These are phyloP conservation scores for Muntiacus muntjak DNA, from an alignment of 2,113 vertebrate genomes.

Conservation along the genomic window DNA sequence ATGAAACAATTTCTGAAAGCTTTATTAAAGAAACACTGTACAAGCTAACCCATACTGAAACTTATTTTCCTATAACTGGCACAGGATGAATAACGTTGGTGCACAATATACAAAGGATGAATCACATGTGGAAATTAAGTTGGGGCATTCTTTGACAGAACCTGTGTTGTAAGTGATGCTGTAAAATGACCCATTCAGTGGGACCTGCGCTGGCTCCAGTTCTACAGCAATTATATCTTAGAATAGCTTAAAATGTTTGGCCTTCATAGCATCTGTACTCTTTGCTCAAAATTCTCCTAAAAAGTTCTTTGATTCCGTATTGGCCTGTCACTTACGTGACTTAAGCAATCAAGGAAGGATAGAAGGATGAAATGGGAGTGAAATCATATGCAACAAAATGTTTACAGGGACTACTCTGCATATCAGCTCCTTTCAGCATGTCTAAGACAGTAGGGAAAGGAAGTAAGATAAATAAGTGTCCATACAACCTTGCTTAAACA, in stretches of 20 bases:
- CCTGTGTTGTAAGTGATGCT: not conserved
- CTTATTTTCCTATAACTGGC: not conserved
- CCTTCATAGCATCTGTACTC: not conserved
- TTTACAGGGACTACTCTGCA: accelerated
- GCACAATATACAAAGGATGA: not conserved
- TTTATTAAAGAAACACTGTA: constrained; percentile 5
- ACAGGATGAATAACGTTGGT: not conserved
- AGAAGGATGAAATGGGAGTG: not conserved
- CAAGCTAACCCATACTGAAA: not conserved
- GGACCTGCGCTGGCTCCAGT: accelerated
- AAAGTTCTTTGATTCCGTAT: not conserved
- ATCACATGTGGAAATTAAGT: not conserved
- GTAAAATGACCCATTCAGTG: not conserved
- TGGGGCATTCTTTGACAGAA: not conserved
- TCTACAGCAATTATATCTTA: not conserved
- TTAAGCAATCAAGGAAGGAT: not conserved
- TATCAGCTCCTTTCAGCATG: not conserved
- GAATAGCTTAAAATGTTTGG: not conserved
- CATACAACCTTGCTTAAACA: not conserved
- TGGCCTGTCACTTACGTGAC: not conserved
- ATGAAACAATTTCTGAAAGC: constrained; percentile 33
- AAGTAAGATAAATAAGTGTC: not conserved
- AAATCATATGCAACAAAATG: not conserved
- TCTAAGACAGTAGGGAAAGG: not conserved
- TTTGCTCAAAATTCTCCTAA: not conserved